A percentile compares a stretch with the other conserved stretches of the same genome.
phyloP scores from a whole-genome alignment of 2,113 vertebrate genomes.

The Actinemys pallida region DNA sequence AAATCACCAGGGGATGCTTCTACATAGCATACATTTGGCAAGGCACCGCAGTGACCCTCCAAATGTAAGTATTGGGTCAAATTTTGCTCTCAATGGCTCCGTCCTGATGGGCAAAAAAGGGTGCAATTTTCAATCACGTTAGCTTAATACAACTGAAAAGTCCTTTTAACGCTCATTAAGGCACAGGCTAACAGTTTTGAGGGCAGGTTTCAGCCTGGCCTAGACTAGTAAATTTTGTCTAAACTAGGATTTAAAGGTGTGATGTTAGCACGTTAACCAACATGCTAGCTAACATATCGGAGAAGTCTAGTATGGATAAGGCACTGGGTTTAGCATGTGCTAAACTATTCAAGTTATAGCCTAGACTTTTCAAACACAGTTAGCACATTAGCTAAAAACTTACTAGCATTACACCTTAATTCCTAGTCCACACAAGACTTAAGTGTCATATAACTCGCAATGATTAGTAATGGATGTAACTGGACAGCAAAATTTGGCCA shows the following conservation, averaged over 20 bases:
- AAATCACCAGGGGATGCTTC: constrained; percentile 35
- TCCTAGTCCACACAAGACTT: neutral
- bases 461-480: neutral
- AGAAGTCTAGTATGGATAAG: neutral
- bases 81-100: constrained; percentile 2
- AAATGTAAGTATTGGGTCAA: constrained; percentile 49
- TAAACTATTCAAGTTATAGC: neutral
- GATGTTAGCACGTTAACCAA: neutral
- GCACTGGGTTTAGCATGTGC: neutral
- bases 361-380: neutral
- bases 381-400: neutral
- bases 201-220: constrained; percentile 37
- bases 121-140: constrained; percentile 44
- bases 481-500: fast-evolving
- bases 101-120: constrained; percentile 19
- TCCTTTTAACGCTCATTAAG: constrained; percentile 54
- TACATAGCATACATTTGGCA: constrained; percentile 23
- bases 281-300: neutral
- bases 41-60: constrained; percentile 36
- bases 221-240: constrained; percentile 35
- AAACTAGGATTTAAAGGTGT: neutral
- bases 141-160: constrained; percentile 51
- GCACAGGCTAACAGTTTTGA: constrained; percentile 42
- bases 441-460: neutral
- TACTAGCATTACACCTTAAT: neutral